Evolutionary conservation across 1,140 invertebrate genomes (phyloP).

Genomic region (Caenorhabditis briggsae): DNA sequence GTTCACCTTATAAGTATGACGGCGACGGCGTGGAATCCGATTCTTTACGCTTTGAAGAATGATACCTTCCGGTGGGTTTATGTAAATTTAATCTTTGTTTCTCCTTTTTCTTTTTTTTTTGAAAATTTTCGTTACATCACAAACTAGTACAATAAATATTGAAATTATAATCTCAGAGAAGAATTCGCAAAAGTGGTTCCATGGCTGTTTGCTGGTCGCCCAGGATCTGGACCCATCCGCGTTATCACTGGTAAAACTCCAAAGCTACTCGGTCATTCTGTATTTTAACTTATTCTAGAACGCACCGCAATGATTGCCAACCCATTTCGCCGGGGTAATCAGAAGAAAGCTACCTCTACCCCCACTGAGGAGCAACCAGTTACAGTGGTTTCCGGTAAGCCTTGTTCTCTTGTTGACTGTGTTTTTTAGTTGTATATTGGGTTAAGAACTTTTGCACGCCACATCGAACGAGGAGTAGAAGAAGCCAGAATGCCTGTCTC

Average conservation of each 20-base stretch:
- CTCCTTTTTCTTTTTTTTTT: not conserved
- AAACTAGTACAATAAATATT: not conserved
- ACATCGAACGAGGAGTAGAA: constrained; percentile 12
- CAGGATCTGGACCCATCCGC: constrained; percentile 22
- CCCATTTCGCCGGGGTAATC: not conserved
- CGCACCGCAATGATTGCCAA: constrained; percentile 26
- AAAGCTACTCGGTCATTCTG: not conserved
- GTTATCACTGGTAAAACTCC: constrained; percentile 55
- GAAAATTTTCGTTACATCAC: not conserved
- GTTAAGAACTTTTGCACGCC: constrained; percentile 5
- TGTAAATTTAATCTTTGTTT: constrained; percentile 2
- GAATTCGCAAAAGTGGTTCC: constrained; percentile 71
- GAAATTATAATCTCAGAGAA: constrained; percentile 63
- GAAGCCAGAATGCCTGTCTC: constrained; percentile 31
- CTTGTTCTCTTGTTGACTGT: not conserved
- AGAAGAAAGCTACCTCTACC: not conserved
- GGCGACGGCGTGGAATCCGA: constrained; percentile 94
- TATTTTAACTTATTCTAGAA: not conserved
- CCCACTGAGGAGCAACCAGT: not conserved
- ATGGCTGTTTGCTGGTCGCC: constrained; percentile 51
- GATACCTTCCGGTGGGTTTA: constrained; percentile 67
- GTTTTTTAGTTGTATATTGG: not conserved
- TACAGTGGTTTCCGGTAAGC: constrained; percentile 17
- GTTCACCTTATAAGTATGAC: constrained; percentile 94
- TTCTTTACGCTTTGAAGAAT: constrained; percentile 97